Percentiles rank a stretch among this genome's conserved stretches.
phyloP scores from a whole-genome alignment of 2,113 vertebrate genomes.

The Pterophyllum scalare region DNA sequence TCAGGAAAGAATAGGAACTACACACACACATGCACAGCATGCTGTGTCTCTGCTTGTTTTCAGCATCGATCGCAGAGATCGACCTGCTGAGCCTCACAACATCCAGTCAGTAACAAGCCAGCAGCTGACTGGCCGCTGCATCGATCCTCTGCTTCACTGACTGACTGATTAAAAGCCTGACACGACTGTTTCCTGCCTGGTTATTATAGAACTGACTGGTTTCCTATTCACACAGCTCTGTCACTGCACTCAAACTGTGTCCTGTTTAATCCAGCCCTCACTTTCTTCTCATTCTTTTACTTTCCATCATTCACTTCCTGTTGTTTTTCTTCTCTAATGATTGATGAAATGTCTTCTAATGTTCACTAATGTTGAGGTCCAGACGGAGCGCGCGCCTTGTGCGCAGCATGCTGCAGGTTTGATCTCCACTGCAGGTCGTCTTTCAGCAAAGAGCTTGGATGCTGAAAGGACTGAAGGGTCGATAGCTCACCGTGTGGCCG shows the following conservation, averaged over 20 bases:
- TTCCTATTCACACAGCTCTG: conserved; percentile 17
- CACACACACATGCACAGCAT: conserved; percentile 42
- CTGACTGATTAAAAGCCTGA: conserved; percentile 55
- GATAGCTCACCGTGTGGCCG: conserved; percentile 36
- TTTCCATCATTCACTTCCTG: background rate
- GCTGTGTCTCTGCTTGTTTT: conserved; percentile 66
- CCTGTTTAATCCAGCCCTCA: background rate
- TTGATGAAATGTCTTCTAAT: conserved; percentile 40
- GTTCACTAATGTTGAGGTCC: conserved; percentile 29
- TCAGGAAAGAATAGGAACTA: no score
- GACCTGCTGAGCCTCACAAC: conserved; percentile 63
- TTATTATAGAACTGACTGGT: conserved; percentile 27
- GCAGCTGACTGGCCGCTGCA: conserved; percentile 34
- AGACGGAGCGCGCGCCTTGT: background rate
- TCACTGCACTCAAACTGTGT: background rate
- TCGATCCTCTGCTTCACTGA: conserved; percentile 31
- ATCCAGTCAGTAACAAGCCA: conserved; percentile 63
- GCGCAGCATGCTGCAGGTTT: conserved; percentile 54
- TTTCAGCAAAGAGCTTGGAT: conserved; percentile 26
- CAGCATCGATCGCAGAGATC: conserved; percentile 53
- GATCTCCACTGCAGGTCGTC: conserved; percentile 43
- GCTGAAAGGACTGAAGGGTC: conserved; percentile 52
- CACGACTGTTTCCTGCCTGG: conserved; percentile 43
- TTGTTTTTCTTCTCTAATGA: background rate
- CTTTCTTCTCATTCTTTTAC: background rate